phyloP scores from a whole-genome alignment of 2,888 invertebrate species.

The Euplexia lucipara region DNA sequence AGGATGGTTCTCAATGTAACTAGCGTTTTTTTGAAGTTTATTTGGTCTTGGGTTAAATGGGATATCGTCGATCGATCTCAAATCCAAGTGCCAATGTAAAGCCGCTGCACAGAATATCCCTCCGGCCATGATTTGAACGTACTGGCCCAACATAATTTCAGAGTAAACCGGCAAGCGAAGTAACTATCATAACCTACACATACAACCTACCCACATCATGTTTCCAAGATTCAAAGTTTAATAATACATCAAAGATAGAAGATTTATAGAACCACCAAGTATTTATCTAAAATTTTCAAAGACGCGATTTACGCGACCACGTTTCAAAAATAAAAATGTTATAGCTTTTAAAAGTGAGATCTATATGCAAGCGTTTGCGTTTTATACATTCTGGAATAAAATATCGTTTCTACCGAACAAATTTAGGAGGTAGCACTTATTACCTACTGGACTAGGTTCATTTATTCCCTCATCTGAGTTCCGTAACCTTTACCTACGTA shows the following conservation, averaged over 20 bases:
- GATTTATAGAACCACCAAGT: constrained; percentile 14
- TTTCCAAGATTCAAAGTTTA: constrained; percentile 21
- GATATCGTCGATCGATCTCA: too few species aligned
- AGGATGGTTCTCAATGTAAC: too few species aligned
- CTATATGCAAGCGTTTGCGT: constrained; percentile 30
- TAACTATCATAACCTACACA: too few species aligned
- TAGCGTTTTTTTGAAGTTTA: too few species aligned
- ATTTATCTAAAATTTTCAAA: constrained; percentile 39
- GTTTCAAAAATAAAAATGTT: constrained; percentile 35
- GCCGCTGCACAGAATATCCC: too few species aligned
- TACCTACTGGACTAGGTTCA: constrained; percentile 60
- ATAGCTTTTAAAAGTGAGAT: constrained; percentile 44
- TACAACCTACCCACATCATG: background rate
- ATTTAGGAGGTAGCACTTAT: constrained; percentile 36
- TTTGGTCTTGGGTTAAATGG: too few species aligned
- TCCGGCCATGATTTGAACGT: too few species aligned
- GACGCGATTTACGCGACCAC: constrained; percentile 32
- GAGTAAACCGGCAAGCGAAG: too few species aligned
- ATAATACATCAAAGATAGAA: constrained; percentile 8
- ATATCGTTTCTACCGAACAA: constrained; percentile 32
- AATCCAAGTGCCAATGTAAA: too few species aligned
- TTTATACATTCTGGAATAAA: constrained; percentile 24
- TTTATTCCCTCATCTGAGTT: constrained; percentile 59
- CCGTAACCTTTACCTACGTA: constrained; percentile 56
- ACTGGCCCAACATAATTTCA: too few species aligned